These are phyloP conservation scores for Tringa solitaria DNA, from an alignment of 2,113 vertebrate genomes.

Conservation along the genomic window DNA sequence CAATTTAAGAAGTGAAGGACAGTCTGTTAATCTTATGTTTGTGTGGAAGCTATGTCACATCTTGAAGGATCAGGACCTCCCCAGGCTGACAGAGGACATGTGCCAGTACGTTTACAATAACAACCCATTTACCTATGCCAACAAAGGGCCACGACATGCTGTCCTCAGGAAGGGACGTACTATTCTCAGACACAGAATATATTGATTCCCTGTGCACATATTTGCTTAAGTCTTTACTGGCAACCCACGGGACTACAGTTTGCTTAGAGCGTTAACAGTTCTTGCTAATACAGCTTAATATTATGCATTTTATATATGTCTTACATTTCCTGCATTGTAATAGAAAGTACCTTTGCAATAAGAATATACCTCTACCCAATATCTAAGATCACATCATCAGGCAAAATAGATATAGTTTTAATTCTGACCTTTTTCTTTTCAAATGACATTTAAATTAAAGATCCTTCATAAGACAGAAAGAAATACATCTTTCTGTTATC, in stretches of 20 bases:
- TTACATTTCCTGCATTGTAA: not conserved
- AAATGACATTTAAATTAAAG: not conserved
- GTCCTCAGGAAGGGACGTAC: not conserved
- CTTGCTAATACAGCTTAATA: not conserved
- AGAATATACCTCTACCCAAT: not conserved
- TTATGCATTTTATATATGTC: not conserved
- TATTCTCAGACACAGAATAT: not conserved
- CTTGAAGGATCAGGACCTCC: not conserved
- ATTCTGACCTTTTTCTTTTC: not conserved
- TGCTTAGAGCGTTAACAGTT: not conserved
- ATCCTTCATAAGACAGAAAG: not conserved
- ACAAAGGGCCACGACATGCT: accelerated
- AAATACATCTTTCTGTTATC: not conserved
- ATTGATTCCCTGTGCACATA: not conserved
- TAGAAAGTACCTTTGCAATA: not conserved
- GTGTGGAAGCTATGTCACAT: not conserved
- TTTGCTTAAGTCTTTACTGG: not conserved
- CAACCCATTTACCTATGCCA: not conserved
- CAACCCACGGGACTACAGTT: not conserved
- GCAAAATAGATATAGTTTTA: not conserved
- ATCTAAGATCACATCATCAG: not conserved
- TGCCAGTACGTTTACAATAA: not conserved
- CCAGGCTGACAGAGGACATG: not conserved
- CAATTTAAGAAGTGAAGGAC: not conserved
- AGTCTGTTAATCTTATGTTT: not conserved